Conservation (phyloP, 1,140 invertebrate species). For the Pollicipes pollicipes region DNA sequence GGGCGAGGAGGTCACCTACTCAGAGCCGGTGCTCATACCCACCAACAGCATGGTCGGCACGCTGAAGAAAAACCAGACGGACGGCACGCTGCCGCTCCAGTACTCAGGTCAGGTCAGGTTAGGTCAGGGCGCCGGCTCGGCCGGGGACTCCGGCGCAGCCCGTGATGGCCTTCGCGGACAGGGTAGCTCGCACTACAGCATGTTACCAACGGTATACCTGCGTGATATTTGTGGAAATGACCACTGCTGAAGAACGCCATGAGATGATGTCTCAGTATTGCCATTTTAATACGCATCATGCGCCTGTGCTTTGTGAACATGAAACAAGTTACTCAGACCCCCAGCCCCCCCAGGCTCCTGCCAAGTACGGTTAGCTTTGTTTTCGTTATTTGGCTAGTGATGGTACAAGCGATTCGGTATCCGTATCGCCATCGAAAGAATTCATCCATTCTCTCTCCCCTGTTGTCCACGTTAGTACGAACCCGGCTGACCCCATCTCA, state of each 20-base stretch:
- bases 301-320: too few species aligned
- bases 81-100: background rate
- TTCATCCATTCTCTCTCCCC: too few species aligned
- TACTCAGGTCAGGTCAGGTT: too few species aligned
- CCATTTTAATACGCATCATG: too few species aligned
- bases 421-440: too few species aligned
- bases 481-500: too few species aligned
- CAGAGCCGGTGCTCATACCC: background rate
- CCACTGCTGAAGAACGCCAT: background rate
- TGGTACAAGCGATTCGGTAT: background rate
- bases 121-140: too few species aligned
- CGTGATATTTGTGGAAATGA: background rate
- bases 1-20: background rate
- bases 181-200: background rate
- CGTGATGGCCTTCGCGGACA: background rate
- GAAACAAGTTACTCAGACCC: too few species aligned
- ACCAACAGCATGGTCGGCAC: conserved; percentile 1
- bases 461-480: background rate
- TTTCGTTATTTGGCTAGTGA: background rate
- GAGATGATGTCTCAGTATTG: background rate
- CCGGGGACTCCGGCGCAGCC: too few species aligned
- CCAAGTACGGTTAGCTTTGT: background rate
- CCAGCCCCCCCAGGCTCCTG: too few species aligned
- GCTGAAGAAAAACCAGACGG: background rate
- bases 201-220: too few species aligned